phyloP scores from a whole-genome alignment of 2,113 vertebrate species.

The Chroicocephalus ridibundus region DNA sequence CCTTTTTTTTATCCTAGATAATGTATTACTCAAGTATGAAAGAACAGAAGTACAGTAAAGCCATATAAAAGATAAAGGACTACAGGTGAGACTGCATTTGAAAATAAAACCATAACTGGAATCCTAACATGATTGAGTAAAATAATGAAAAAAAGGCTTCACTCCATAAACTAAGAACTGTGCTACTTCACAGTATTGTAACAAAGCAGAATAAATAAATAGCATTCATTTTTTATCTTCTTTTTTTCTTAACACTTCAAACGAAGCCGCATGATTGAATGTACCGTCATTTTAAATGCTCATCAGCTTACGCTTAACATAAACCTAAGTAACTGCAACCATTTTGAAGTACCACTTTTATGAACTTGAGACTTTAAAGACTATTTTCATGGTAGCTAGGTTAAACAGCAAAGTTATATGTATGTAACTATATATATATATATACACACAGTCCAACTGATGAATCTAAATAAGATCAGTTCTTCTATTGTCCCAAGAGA shows the following conservation, averaged over 20 bases:
- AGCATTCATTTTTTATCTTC: neutral
- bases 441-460: neutral
- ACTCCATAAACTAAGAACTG: neutral
- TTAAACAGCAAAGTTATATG: neutral
- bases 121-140: neutral
- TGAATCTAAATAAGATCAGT: neutral
- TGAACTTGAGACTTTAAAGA: neutral
- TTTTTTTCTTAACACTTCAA: neutral
- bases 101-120: neutral
- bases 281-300: neutral
- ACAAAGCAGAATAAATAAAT: neutral
- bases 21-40: neutral
- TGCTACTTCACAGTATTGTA: neutral
- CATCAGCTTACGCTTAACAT: neutral
- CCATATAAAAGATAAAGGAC: neutral
- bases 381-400: neutral
- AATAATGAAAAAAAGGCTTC: neutral
- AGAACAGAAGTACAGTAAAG: neutral
- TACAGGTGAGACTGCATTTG: neutral
- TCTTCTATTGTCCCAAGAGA: neutral
- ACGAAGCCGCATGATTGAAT: neutral
- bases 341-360: neutral
- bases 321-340: neutral
- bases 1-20: neutral
- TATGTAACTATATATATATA: neutral